Evolutionary conservation across 2,113 vertebrate species (phyloP).

Genomic region (Lasiurus cinereus): DNA sequence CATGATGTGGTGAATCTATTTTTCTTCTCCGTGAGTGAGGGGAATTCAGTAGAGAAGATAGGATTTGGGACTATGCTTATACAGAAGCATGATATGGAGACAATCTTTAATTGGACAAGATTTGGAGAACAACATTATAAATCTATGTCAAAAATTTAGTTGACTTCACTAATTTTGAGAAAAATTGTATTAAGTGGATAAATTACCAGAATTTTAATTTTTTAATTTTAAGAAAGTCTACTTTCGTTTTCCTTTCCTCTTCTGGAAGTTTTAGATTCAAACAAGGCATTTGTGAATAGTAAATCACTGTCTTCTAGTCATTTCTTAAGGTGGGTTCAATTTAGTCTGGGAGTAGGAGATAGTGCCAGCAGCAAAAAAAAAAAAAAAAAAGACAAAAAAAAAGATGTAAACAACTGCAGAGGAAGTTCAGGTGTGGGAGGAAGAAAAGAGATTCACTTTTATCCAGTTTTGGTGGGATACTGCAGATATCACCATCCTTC

Average conservation of each 20-base stretch:
- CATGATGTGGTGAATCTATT: background rate
- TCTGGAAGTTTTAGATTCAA: background rate
- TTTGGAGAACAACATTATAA: background rate
- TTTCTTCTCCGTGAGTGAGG: background rate
- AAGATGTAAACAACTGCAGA: background rate
- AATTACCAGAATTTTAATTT: background rate
- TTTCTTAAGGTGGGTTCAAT: background rate
- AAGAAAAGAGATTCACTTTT: background rate
- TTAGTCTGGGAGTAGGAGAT: background rate
- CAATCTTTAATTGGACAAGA: background rate
- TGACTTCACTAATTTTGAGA: slow-evolving; percentile 42
- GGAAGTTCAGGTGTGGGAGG: background rate
- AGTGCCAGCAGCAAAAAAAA: background rate
- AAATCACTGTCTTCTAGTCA: background rate
- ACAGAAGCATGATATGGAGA: background rate
- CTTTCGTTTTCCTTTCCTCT: background rate
- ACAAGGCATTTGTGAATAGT: background rate
- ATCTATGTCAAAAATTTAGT: background rate
- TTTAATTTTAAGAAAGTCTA: background rate
- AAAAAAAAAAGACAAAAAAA: background rate
- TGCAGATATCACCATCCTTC: background rate
- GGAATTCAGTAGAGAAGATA: background rate
- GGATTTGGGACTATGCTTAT: background rate
- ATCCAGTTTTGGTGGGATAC: background rate
- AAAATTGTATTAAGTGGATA: background rate